Base-by-base conservation (phyloP, 2,113 vertebrate genomes). In the Dicrurus megarhynchus region DNA sequence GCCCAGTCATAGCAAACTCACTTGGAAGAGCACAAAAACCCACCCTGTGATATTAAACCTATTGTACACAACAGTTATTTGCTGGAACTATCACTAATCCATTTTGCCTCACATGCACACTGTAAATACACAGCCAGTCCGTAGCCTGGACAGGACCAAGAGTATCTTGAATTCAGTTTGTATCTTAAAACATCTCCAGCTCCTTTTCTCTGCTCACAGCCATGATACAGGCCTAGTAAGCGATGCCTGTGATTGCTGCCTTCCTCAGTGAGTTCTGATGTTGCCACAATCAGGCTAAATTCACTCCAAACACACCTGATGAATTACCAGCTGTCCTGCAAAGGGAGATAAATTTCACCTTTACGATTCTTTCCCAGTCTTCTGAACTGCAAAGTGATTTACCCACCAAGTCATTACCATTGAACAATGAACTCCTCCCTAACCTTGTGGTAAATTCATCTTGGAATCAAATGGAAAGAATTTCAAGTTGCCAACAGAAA, bases 51-150 rank as follows among this genome's bases (percentile, higher is more conserved):
- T 52, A 76, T 5, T 42, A 80, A 35, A 68, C 44, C 44, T 69
- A 35, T 63, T 6, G 0, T 16, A n/a, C 8, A 71, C 41, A 65
- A 0, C 30, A 26, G 11, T 19, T 69, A 46, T 24, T 44, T 85
- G 33, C 65, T 78, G 63, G 26, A 73, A 19, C 26, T 57, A 37
- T 37, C 30, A 32, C 41, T 47, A 30, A 50, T 35, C 21, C 1
- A 0, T n/a, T 74, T 22, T 13, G 3, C 15, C 13, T 82, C 46
- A 22, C 7, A 22, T 1, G 2, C 42, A 35, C 35, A 6, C 27
- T 32, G 10, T 41, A 83, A 39, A n/a, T 9, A 27, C 35, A 39
- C 0, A 75, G 56, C 27, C 60, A 84, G 8, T 32, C 30, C 39
- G 32, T 10, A 67, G 56, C 57, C 56, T 27, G 35, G 70, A 42